Evolutionary conservation across 2,113 vertebrate genomes (phyloP).

Genomic region (Ceuthmochares aereus): DNA sequence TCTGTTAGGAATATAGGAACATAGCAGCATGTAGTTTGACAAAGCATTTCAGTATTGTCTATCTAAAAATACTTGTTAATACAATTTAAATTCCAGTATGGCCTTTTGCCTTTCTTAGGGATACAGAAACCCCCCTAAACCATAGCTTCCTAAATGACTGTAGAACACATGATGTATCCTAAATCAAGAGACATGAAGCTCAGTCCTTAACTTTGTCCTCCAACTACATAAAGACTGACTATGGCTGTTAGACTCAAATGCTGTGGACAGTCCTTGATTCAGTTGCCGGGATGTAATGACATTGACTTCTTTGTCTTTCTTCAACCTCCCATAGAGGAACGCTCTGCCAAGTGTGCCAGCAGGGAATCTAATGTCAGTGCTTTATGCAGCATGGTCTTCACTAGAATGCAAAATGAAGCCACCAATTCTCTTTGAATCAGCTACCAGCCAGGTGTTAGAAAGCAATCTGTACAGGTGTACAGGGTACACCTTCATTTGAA

Average conservation of each 20-base stretch:
- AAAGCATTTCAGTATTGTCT: background rate
- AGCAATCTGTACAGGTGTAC: background rate
- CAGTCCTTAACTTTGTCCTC: background rate
- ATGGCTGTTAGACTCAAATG: background rate
- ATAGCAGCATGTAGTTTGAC: background rate
- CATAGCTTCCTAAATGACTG: background rate
- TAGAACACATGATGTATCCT: background rate
- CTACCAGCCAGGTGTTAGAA: conserved; percentile 10
- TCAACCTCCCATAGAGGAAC: background rate
- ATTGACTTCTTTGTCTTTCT: background rate
- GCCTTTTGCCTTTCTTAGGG: background rate
- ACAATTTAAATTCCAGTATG: background rate
- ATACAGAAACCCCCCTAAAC: background rate
- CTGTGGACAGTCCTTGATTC: background rate
- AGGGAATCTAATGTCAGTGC: background rate
- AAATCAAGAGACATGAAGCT: background rate
- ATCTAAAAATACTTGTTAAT: background rate
- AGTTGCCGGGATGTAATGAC: background rate
- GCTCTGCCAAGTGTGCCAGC: background rate
- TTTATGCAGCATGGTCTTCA: background rate
- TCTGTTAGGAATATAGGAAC: background rate
- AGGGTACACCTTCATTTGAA: no score
- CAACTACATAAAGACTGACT: background rate
- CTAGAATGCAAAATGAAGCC: conserved; percentile 32
- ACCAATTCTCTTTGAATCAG: background rate